These are phyloP conservation scores for Venusia cambrica DNA, from an alignment of 2,888 invertebrate species.

Conservation along the genomic window DNA sequence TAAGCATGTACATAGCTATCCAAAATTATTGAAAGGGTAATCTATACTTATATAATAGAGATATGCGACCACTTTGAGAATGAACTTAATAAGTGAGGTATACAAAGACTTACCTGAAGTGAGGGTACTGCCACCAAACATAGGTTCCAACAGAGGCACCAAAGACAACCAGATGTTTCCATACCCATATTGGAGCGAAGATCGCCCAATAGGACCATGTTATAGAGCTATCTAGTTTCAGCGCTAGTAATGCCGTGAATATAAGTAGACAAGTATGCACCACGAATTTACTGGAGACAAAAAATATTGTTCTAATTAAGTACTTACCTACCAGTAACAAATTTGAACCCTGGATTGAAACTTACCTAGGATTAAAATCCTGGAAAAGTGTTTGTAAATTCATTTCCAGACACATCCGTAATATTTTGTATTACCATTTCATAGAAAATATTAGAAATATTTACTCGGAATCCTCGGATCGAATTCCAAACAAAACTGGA, in stretches of 20 bases:
- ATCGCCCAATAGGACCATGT: conserved; percentile 98
- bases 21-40: no score
- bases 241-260: conserved; percentile 94
- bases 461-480: no score
- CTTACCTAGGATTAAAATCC: conserved; percentile 95
- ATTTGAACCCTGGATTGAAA: conserved; percentile 11
- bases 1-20: no score
- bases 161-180: conserved; percentile 95
- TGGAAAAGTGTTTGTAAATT: conserved; percentile 94
- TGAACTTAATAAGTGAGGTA: no score
- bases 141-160: conserved; percentile 96
- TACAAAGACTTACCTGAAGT: conserved; percentile 91
- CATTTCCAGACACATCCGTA: conserved; percentile 83
- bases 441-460: no score
- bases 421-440: conserved; percentile 45
- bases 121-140: conserved; percentile 98
- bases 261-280: conserved; percentile 96
- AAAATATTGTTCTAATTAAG: conserved; percentile 45
- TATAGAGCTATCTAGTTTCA: conserved; percentile 93
- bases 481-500: no score
- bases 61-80: no score
- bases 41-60: no score
- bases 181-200: conserved; percentile 98
- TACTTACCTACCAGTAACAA: conserved; percentile 12
- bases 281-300: conserved; percentile 94